Evolutionary conservation across 2,113 vertebrate genomes (phyloP).

Genomic region (Ammospiza caudacuta): DNA sequence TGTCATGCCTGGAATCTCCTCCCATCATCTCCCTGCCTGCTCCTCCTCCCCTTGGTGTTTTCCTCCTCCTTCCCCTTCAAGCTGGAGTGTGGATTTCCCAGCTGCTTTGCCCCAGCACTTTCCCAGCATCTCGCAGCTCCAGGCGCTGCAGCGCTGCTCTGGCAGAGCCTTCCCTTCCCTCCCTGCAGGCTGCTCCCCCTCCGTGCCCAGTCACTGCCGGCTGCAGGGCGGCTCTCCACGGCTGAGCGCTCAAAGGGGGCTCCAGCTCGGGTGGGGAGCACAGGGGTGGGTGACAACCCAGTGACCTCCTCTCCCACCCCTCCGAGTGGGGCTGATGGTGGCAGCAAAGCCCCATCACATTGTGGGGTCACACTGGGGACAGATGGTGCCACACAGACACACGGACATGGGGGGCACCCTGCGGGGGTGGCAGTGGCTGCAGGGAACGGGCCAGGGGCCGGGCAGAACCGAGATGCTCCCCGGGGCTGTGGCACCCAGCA

Average conservation of each 20-base stretch:
- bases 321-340: background rate
- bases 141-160: background rate
- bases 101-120: background rate
- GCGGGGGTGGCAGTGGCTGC: fast-evolving
- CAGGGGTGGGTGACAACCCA: background rate
- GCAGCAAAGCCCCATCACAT: background rate
- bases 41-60: background rate
- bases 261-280: background rate
- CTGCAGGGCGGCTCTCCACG: background rate
- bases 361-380: background rate
- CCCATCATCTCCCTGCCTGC: background rate
- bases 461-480: background rate
- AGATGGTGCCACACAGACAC: background rate
- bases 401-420: background rate
- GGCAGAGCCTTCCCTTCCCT: background rate
- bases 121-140: background rate
- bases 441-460: background rate
- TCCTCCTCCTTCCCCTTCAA: background rate
- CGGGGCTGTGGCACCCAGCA: background rate
- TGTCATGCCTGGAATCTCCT: background rate
- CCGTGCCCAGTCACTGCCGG: background rate
- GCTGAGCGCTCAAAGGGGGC: background rate
- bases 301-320: background rate
- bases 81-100: slow-evolving; percentile 17
- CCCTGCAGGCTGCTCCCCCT: background rate